Evolutionary conservation across 2,113 vertebrate genomes (phyloP), one percentile per base, ranked within the genome.

Genomic region (Anser cygnoides): DNA sequence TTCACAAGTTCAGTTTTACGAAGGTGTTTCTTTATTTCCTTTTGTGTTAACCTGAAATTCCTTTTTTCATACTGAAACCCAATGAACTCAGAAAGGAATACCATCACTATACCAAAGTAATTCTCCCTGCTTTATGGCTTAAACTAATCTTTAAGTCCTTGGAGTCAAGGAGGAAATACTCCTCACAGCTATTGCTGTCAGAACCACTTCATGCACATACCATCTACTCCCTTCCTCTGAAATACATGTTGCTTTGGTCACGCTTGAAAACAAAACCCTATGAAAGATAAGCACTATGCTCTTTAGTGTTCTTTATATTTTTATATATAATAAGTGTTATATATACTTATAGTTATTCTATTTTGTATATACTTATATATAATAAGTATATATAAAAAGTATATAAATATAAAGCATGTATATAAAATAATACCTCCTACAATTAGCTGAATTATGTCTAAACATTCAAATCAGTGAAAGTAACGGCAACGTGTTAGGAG

Each of bases 121-220:
- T 75, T 31, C 16, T 82, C 66, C 33, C 31, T 86, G 6, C n/a
- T 55, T 94, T 21, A 9, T 65, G 59, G 41, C 6, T 94, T 93
- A 91, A 95, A 57, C 3, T 76, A 89, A 73, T 57, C 21, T 76
- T 89, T 67, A 93, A 86, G 15, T 44, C 70, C n/a, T 61, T 73
- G 39, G 35, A 89, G 3, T 20, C 79, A n/a, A 92, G 26, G 6
- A 90, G 13, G 17, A 96, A 84, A 77, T 55, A 46, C 21, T 66
- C 18, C 21, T 63, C 52, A 21, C 19, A 59, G 41, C 5, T 83
- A 21, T 26, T 67, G 28, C 16, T 75, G 25, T 58, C 75, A 70
- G 62, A 87, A 67, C 9, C n/a, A 21, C 19, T 28, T 15, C 44
- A 41, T 15, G 41, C 20, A 68, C 20, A 12, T 29, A 65, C 29